Conservation (phyloP, 2,888 invertebrate species). For the Blastobasis lacticolella region DNA sequence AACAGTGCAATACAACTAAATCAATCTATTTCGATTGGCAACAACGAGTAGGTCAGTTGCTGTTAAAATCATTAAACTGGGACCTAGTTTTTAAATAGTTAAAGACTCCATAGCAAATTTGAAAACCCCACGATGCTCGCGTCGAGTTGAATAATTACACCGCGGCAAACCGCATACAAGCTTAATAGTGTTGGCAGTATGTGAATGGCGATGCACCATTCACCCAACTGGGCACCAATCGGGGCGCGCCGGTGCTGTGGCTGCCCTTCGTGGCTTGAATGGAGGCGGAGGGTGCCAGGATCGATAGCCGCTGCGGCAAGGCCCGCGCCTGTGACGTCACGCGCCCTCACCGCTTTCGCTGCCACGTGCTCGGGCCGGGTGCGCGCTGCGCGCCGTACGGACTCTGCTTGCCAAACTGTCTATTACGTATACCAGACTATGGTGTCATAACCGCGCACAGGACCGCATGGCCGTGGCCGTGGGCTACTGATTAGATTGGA, state of each 20-base stretch:
- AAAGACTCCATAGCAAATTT: background rate
- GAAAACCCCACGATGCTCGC: too few relatives aligned
- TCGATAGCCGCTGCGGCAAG: slow-evolving; percentile 36
- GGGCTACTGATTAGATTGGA: too few relatives aligned
- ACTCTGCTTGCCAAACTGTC: too few relatives aligned
- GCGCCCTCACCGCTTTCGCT: slow-evolving; percentile 11
- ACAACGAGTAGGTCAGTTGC: too few relatives aligned
- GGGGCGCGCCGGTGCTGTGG: slow-evolving; percentile 19
- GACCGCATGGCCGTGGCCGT: too few relatives aligned
- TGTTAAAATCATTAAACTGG: too few relatives aligned
- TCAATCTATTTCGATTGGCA: too few relatives aligned
- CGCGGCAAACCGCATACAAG: background rate
- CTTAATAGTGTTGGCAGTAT: background rate
- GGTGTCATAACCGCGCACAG: too few relatives aligned
- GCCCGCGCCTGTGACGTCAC: slow-evolving; percentile 42
- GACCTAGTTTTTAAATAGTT: background rate
- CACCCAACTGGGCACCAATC: slow-evolving; percentile 13
- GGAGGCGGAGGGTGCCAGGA: slow-evolving; percentile 26
- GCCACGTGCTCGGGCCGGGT: slow-evolving; percentile 21
- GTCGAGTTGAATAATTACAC: too few relatives aligned
- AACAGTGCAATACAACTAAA: too few relatives aligned
- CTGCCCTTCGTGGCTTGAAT: slow-evolving; percentile 32
- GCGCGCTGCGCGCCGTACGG: slow-evolving; percentile 1
- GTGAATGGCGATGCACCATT: slow-evolving; percentile 25
- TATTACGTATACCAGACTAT: too few relatives aligned